Percentiles rank a stretch among this genome's conserved stretches.
These are phyloP conservation scores for Eospalax fontanierii DNA, from an alignment of 2,797 vertebrate species.

Conservation along the genomic window DNA sequence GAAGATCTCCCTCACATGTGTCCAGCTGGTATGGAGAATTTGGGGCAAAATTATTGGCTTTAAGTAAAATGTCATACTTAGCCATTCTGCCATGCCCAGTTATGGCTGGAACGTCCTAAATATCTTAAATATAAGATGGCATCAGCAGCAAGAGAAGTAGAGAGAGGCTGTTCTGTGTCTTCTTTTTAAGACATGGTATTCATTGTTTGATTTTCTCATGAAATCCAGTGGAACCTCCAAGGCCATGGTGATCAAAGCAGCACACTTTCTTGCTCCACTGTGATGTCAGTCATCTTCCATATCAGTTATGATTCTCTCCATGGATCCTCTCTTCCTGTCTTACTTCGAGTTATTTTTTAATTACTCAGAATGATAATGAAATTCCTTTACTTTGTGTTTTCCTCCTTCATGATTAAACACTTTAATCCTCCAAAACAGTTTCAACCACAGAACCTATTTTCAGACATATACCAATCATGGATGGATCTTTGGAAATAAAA, in stretches of 20 bases:
- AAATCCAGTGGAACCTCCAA: rapidly evolving
- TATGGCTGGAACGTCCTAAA: not conserved
- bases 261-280: not conserved
- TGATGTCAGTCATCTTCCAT: too few species aligned
- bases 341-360: not conserved
- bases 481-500: not conserved
- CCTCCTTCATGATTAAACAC: not conserved
- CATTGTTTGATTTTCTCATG: not conserved
- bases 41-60: not conserved
- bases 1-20: not conserved
- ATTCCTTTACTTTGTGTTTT: not conserved
- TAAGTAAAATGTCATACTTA: too few species aligned
- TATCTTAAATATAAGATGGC: rapidly evolving
- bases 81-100: rapidly evolving
- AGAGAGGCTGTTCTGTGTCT: not conserved
- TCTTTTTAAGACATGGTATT: rapidly evolving
- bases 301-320: not conserved
- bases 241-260: not conserved
- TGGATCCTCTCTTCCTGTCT: not conserved
- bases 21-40: not conserved
- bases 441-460: not conserved
- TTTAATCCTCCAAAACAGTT: not conserved
- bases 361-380: not conserved
- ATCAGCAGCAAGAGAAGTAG: not conserved
- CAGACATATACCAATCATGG: not conserved